Base-by-base conservation (phyloP, 2,113 vertebrate genomes). In the Chlorodrepanis virens region DNA sequence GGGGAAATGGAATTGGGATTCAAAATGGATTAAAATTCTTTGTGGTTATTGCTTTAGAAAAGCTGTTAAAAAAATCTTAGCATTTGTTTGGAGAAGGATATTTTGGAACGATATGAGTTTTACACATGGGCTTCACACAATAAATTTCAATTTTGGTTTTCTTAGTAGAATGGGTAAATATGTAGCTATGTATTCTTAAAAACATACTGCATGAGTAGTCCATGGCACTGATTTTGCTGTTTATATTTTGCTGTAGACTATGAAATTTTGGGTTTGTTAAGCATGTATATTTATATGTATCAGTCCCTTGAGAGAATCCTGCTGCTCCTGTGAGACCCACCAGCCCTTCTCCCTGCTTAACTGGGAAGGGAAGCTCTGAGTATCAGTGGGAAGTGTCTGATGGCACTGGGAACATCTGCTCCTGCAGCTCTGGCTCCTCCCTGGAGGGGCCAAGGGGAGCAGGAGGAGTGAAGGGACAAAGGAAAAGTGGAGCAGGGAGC, bases 371-470 rank as follows among this genome's bases (percentile, higher is more conserved):
- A 57, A 86, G 79, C 79, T 54, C 54, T 35, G 67, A 54, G 47
- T 28, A 23, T 20, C 80, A n/a, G 33, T 61, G 75, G 31, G 83
- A 87, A 84, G 80, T 68, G 76, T 83, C 91, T 92, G 82, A 70
- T 67, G 64, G 52, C 90, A 92, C 70, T n/a, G 54, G 83, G 28
- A 92, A 64, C 91, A 89, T 78, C 93, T 94, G 86, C 70, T 95
- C 91, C 89, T 90, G 86, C 79, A 90, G 94, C 92, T 93, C 70
- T 63, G 93, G 63, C 90, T 63, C 79, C 79, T 95, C 94, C 92
- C 83, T 57, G 44, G 86, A 84, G 93, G 89, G 63, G 29, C 64
- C 28, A 31, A 37, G 44, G 70, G 70, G 71, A 95, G 69, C 45
- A 27, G 93, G 54, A 78, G 61, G 86, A 92, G 60, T 42, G 71